A percentile compares a stretch with the other conserved stretches of the same genome.
These are phyloP conservation scores for Trachymyrmex septentrionalis DNA, from an alignment of 1,140 invertebrate genomes.

Conservation along the genomic window DNA sequence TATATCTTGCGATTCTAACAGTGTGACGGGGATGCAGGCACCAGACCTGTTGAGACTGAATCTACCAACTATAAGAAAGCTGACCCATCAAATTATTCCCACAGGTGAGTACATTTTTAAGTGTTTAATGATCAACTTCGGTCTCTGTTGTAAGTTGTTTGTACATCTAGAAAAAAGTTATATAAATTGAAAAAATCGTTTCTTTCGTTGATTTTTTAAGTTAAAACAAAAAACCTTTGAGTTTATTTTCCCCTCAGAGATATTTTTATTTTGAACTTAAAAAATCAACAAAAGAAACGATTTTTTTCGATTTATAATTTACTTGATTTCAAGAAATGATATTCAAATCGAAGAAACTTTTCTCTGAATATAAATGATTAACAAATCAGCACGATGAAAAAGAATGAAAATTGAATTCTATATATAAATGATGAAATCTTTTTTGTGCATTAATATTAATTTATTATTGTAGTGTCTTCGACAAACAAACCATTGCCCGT, in stretches of 20 bases:
- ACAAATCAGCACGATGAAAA: too few relatives aligned
- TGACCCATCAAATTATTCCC: conserved; percentile 13
- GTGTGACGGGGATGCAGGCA: conserved; percentile 85
- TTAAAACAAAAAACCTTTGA: too few relatives aligned
- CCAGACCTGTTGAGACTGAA: conserved; percentile 69
- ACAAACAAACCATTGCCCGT: neutral
- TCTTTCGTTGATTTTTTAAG: too few relatives aligned
- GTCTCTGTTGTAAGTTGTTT: neutral
- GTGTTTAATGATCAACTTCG: neutral
- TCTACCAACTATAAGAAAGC: conserved; percentile 56
- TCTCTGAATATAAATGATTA: too few relatives aligned
- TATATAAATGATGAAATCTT: neutral
- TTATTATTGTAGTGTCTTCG: neutral
- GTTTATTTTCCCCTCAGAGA: too few relatives aligned
- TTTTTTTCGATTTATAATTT: too few relatives aligned
- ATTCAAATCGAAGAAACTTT: too few relatives aligned
- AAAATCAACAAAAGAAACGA: too few relatives aligned
- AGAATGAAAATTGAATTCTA: neutral
- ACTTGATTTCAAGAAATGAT: too few relatives aligned
- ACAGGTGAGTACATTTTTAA: conserved; percentile 46
- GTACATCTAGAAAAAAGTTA: too few relatives aligned
- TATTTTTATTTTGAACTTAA: too few relatives aligned
- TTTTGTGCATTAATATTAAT: neutral
- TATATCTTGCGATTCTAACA: conserved; percentile 86
- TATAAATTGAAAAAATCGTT: too few relatives aligned